Evolutionary conservation across 1,140 invertebrate genomes (phyloP).

Genomic region (Drosophila yakuba): DNA sequence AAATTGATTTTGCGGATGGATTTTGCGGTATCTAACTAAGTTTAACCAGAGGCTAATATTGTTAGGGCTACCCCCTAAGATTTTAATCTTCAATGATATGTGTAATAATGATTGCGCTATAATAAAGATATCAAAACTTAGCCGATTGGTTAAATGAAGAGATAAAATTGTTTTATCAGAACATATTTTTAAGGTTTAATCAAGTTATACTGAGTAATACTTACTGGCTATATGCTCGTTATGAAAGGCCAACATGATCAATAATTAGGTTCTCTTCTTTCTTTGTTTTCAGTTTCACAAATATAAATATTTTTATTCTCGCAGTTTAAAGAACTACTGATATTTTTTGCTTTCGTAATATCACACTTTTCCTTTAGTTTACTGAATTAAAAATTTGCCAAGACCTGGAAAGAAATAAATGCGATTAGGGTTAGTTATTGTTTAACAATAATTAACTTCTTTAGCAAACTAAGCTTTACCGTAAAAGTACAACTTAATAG

Average conservation of each 20-base stretch:
- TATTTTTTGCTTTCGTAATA: conserved; percentile 40
- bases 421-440: not conserved
- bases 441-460: not conserved
- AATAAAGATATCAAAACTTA: no score
- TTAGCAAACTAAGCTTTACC: no score
- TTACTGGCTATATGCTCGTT: conserved; percentile 73
- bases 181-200: no score
- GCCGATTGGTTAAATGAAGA: no score
- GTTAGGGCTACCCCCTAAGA: not conserved
- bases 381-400: conserved; percentile 29
- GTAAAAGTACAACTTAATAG: no score
- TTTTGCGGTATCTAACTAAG: not conserved
- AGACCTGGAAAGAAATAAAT: conserved; percentile 36
- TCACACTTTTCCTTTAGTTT: conserved; percentile 56
- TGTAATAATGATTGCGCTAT: no score
- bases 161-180: no score
- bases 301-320: not conserved
- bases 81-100: no score
- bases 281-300: conserved; percentile 10
- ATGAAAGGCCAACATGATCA: conserved; percentile 74
- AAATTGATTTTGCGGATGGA: conserved; percentile 21
- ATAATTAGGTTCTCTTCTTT: not conserved
- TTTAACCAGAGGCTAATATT: no score
- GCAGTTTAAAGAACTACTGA: not conserved
- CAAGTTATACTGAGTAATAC: conserved; percentile 19